A percentile compares a stretch with the other conserved stretches of the same genome.
Evolutionary conservation across 1,140 invertebrate species (phyloP).

Genomic region (Lasaia peninsularis): DNA sequence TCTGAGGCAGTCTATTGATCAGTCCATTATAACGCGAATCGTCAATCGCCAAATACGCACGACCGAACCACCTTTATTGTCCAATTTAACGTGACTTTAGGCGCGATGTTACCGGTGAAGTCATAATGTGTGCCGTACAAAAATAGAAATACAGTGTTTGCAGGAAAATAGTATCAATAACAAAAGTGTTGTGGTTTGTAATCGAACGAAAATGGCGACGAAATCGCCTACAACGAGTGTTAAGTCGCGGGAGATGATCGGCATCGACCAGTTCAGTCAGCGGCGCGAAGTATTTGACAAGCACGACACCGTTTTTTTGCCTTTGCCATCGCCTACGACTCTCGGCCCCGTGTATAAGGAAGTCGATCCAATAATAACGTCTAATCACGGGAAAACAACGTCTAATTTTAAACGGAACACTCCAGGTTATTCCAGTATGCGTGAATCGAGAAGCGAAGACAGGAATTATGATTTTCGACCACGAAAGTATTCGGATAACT

Average conservation of each 20-base stretch:
- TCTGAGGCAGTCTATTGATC: conserved; percentile 69
- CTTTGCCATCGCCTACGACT: conserved; percentile 46
- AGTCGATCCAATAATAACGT: conserved; percentile 63
- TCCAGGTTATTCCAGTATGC: conserved; percentile 64
- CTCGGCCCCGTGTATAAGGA: conserved; percentile 44
- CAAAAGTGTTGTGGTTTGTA: conserved; percentile 72
- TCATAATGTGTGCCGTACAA: conserved; percentile 68
- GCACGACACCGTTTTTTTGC: conserved; percentile 66
- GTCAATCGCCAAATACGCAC: conserved; percentile 60
- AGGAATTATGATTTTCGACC: conserved; percentile 54
- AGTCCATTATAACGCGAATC: conserved; percentile 67
- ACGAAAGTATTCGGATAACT: conserved; percentile 68
- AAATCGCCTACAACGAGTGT: conserved; percentile 71
- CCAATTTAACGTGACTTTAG: conserved; percentile 65
- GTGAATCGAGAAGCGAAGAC: conserved; percentile 56
- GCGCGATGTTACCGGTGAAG: conserved; percentile 70
- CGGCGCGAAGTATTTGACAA: conserved; percentile 70
- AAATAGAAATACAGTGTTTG: conserved; percentile 71
- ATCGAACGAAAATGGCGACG: conserved; percentile 68
- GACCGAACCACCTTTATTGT: conserved; percentile 67
- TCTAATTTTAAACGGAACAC: conserved; percentile 66
- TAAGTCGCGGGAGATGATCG: conserved; percentile 69
- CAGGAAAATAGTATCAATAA: conserved; percentile 74
- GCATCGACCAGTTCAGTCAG: conserved; percentile 67
- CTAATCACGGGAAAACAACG: conserved; percentile 67